Percentiles rank a stretch among this genome's conserved stretches.
Evolutionary conservation across 37 sponge, comb jelly and placozoan species (phyloP).

Genomic region (Chondrosia reniformis): DNA sequence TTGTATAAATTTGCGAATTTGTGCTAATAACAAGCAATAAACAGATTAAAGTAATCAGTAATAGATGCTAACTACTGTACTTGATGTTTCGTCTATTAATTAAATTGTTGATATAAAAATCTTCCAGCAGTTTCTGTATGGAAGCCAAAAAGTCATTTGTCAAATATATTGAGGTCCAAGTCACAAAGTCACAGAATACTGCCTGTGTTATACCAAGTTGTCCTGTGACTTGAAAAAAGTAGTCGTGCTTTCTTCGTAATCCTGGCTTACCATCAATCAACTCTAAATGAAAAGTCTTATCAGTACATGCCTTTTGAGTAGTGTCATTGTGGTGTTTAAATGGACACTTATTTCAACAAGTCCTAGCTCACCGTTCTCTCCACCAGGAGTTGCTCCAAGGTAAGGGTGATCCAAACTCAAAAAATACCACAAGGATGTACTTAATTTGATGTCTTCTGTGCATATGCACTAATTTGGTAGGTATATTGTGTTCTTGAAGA

Average conservation of each 20-base stretch:
- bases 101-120: too few relatives aligned
- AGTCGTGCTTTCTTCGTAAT: neutral
- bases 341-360: constrained; percentile 20
- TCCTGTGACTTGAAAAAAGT: constrained; percentile 13
- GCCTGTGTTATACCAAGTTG: constrained; percentile 16
- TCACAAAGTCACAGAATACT: constrained; percentile 5
- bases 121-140: too few relatives aligned
- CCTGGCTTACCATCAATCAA: neutral
- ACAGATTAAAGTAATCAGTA: too few relatives aligned
- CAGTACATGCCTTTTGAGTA: constrained; percentile 10
- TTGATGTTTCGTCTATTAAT: too few relatives aligned
- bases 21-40: too few relatives aligned
- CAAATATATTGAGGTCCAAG: constrained; percentile 1
- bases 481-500: neutral
- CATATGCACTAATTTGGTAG: constrained; percentile 5
- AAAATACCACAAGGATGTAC: constrained; percentile 15
- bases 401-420: neutral
- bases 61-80: too few relatives aligned
- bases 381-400: constrained; percentile 9
- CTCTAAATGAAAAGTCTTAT: constrained; percentile 6
- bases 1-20: too few relatives aligned
- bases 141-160: too few relatives aligned
- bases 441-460: too few relatives aligned
- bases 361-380: constrained; percentile 6
- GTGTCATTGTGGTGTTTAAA: neutral